Base-by-base conservation (phyloP, 2,888 invertebrate genomes). In the Chrysolina oricalcia region DNA sequence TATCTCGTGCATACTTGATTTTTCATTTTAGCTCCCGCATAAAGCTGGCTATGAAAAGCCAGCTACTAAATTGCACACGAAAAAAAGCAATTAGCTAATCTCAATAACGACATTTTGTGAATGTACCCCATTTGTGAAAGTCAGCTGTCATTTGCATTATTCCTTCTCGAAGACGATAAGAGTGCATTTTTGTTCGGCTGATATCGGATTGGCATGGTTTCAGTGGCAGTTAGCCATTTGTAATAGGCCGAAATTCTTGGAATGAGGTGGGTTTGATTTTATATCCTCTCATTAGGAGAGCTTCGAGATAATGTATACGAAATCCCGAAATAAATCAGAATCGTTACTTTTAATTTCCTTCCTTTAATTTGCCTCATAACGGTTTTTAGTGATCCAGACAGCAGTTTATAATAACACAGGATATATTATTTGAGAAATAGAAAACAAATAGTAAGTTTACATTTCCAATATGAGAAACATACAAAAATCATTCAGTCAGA, bases 11-110 rank as follows among this genome's bases (percentile, higher is more conserved):
- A 65, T 70, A 74, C 73, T 70, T 53, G 70, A 70, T 74, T 74
- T 64, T 66, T 65, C 68, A 66, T 74, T n/a, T 74, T 74, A 70
- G 70, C 68, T 73, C 73, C 23, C 63, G 23, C 19, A 59, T 59
- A 59, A 59, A 65, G 53, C 46, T 64, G 73, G 40, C 69, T 73
- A 72, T 76, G 76, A 72, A 76, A 75, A 75, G 74, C 74, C 75
- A 68, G 70, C 74, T 67, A 74, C 74, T 74, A 74, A 76, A 79
- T 77, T 75, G 78, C 71, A 77, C 82, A 82, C 82, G 82, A 80
- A 80, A 82, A 80, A 80, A 65, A 73, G 80, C 78, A 80, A 82
- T 82, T 81, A 82, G 79, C 81, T 81, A 80, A 81, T 82, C 80
- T 79, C 62, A 62, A 62, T 72, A 72, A 76, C 76, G 80, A 80